Evolutionary conservation across 2,797 vertebrate genomes (phyloP).

Genomic region (Spinus pinus): DNA sequence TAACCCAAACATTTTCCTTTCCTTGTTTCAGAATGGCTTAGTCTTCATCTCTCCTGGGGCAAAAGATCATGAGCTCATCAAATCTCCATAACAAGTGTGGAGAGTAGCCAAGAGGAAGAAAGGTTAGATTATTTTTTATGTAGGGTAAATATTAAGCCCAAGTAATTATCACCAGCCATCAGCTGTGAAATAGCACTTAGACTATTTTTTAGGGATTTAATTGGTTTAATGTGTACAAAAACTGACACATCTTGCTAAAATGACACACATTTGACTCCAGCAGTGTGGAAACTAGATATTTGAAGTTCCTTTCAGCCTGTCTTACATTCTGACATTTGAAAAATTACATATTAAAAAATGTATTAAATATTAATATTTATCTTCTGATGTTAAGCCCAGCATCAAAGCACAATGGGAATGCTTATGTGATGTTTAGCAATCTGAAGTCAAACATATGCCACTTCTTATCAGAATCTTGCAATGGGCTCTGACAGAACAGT

Average conservation of each 20-base stretch:
- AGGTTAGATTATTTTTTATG: conserved; percentile 37
- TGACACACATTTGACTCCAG: conserved; percentile 26
- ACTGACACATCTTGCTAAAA: background rate
- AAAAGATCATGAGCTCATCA: conserved; percentile 35
- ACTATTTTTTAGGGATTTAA: conserved; percentile 45
- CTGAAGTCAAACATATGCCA: background rate
- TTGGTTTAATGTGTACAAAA: conserved; percentile 48
- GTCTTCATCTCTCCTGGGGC: background rate
- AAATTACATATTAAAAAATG: conserved; percentile 12
- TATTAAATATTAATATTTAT: conserved; percentile 54
- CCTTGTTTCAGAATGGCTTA: background rate
- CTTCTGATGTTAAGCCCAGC: conserved; percentile 24
- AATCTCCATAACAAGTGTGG: conserved; percentile 15
- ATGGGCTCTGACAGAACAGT: background rate
- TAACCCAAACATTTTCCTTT: background rate
- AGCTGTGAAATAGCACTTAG: conserved; percentile 45
- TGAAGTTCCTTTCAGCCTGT: conserved; percentile 28
- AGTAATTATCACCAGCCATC: conserved; percentile 50
- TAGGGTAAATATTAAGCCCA: conserved; percentile 47
- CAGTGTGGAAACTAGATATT: background rate
- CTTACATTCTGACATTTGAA: conserved; percentile 42
- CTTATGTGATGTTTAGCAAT: conserved; percentile 28
- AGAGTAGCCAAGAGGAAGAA: conserved; percentile 35
- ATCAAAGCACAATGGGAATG: conserved; percentile 32
- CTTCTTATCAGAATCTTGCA: background rate